Evolutionary conservation across 2,113 vertebrate species (phyloP).

Genomic region (Odontesthes bonariensis): DNA sequence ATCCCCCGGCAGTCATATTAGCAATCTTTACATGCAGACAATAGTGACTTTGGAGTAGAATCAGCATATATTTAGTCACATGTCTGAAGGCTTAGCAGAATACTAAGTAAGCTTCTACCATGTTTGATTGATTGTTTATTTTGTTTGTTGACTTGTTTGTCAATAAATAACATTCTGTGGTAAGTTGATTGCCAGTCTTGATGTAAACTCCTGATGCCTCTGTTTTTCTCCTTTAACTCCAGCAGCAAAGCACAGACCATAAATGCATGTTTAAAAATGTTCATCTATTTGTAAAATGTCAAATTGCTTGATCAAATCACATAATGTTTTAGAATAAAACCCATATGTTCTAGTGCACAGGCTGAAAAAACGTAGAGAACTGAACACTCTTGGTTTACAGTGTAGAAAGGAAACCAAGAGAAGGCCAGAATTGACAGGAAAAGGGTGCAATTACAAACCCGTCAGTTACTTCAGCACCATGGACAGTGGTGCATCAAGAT

Average conservation of each 20-base stretch:
- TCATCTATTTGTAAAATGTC: background rate
- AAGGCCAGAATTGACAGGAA: too few relatives aligned
- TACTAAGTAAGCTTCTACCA: constrained; percentile 12
- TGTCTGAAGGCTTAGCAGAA: constrained; percentile 12
- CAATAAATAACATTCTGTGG: background rate
- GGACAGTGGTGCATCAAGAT: too few relatives aligned
- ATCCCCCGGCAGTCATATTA: background rate
- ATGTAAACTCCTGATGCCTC: background rate
- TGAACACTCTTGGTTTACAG: too few relatives aligned
- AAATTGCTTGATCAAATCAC: background rate
- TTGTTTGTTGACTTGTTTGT: background rate
- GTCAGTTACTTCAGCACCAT: too few relatives aligned
- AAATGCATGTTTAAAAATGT: background rate
- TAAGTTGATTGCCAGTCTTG: background rate
- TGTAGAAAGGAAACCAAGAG: too few relatives aligned
- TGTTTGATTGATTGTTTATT: constrained; percentile 17
- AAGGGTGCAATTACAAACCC: too few relatives aligned
- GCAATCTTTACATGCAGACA: constrained; percentile 4
- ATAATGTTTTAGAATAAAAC: too few relatives aligned
- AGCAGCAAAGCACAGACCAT: background rate
- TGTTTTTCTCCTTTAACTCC: background rate
- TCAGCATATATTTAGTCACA: background rate
- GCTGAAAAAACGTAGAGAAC: too few relatives aligned
- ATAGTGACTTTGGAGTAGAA: background rate
- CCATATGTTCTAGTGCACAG: too few relatives aligned